A percentile compares a stretch with the other conserved stretches of the same genome.
Conservation (phyloP, 2,797 vertebrate genomes). For the Percopsis omiscomaycus region DNA sequence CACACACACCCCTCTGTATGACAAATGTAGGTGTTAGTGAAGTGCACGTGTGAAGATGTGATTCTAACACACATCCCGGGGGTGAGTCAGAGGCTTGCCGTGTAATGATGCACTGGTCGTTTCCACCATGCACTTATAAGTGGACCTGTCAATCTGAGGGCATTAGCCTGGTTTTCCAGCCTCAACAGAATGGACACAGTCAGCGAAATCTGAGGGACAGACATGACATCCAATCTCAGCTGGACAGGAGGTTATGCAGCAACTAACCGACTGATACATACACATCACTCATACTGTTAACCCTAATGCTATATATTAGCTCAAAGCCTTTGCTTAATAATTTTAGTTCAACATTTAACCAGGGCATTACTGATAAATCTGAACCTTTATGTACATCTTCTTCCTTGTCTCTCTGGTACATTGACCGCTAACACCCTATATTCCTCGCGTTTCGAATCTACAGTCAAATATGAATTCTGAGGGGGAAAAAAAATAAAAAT, state of each 20-base stretch:
- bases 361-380: not conserved
- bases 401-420: no score
- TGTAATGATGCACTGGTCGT: not conserved
- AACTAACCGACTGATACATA: not conserved
- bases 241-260: not conserved
- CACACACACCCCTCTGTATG: not conserved
- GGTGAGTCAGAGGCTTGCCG: not conserved
- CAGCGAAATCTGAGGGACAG: not conserved
- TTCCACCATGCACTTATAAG: not conserved
- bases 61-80: not conserved
- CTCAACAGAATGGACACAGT: not conserved
- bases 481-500: not conserved
- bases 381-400: not conserved
- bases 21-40: not conserved
- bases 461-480: not conserved
- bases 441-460: not conserved
- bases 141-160: slow-evolving; percentile 6
- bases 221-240: slow-evolving; percentile 4
- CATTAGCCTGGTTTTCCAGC: not conserved
- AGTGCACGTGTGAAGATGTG: not conserved
- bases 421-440: no score
- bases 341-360: slow-evolving; percentile 1
- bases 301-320: not conserved
- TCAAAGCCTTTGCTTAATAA: not conserved
- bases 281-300: not conserved